Conservation (phyloP, 2,797 vertebrate genomes). For the Vireo griseus region DNA sequence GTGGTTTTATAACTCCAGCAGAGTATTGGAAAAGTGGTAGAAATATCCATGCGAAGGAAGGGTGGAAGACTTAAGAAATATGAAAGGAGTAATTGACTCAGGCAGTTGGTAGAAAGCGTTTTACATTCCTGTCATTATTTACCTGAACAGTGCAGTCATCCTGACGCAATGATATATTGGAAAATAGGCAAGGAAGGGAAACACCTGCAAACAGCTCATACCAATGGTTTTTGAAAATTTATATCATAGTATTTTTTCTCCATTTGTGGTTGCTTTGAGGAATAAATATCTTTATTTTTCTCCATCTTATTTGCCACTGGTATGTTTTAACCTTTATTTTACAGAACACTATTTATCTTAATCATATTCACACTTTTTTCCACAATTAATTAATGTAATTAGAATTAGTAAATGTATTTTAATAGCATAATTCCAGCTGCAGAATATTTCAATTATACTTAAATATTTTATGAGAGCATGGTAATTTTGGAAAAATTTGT, state of each 20-base stretch:
- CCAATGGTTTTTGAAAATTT: not conserved
- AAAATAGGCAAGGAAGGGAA: not conserved
- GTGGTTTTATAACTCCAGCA: not conserved
- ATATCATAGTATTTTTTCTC: not conserved
- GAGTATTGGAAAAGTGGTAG: not conserved
- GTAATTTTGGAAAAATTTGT: not conserved
- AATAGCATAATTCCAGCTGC: not conserved
- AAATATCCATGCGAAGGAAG: not conserved
- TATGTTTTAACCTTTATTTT: not conserved
- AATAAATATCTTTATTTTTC: not conserved
- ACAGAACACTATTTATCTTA: not conserved
- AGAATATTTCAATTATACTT: not conserved
- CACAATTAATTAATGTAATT: not conserved
- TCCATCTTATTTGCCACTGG: not conserved
- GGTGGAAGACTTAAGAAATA: not conserved
- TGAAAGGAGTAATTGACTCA: not conserved
- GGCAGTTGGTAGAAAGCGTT: not conserved
- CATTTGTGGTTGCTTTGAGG: not conserved
- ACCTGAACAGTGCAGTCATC: not conserved
- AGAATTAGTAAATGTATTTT: not conserved
- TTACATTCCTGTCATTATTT: not conserved
- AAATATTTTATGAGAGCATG: not conserved
- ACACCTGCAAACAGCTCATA: not conserved
- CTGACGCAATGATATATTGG: not conserved
- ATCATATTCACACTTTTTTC: not conserved